Conservation (phyloP, 2,797 vertebrate species). For the Siniperca obscura region DNA sequence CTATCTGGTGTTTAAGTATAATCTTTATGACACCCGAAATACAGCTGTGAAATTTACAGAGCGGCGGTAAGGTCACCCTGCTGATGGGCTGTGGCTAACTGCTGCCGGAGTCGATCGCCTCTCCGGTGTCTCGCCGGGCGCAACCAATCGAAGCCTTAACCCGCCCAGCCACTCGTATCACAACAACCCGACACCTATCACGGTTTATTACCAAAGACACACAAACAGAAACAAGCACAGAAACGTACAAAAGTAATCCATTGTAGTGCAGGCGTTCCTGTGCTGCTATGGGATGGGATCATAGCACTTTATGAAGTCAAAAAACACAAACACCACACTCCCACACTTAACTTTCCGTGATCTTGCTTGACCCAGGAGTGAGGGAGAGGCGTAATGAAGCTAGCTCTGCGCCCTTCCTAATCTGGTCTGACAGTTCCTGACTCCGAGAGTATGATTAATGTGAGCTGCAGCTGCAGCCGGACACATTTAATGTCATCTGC, state of each 20-base stretch:
- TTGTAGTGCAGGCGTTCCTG: neutral
- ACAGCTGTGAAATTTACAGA: conserved; percentile 69
- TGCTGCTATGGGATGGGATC: conserved; percentile 9
- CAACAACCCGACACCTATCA: conserved; percentile 44
- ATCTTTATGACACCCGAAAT: conserved; percentile 73
- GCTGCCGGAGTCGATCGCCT: conserved; percentile 35
- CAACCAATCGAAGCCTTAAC: conserved; percentile 48
- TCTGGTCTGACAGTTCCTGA: conserved; percentile 71
- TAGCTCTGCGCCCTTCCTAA: conserved; percentile 61
- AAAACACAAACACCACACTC: conserved; percentile 30
- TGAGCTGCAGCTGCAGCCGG: conserved; percentile 63
- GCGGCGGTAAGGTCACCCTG: conserved; percentile 64
- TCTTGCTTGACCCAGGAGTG: conserved; percentile 50
- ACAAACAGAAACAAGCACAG: conserved; percentile 11
- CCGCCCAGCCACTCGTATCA: conserved; percentile 46
- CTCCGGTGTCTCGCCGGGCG: conserved; percentile 18
- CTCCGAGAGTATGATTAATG: conserved; percentile 80
- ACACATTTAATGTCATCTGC: conserved; percentile 80
- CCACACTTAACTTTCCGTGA: conserved; percentile 37
- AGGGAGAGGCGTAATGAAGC: conserved; percentile 67
- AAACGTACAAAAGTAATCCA: conserved; percentile 7
- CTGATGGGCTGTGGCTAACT: conserved; percentile 50
- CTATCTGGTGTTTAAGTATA: conserved; percentile 70
- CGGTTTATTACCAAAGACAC: conserved; percentile 49
- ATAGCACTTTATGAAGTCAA: conserved; percentile 26